Evolutionary conservation across 2,113 vertebrate species (phyloP).

Genomic region (Gallinago paraguaiae): DNA sequence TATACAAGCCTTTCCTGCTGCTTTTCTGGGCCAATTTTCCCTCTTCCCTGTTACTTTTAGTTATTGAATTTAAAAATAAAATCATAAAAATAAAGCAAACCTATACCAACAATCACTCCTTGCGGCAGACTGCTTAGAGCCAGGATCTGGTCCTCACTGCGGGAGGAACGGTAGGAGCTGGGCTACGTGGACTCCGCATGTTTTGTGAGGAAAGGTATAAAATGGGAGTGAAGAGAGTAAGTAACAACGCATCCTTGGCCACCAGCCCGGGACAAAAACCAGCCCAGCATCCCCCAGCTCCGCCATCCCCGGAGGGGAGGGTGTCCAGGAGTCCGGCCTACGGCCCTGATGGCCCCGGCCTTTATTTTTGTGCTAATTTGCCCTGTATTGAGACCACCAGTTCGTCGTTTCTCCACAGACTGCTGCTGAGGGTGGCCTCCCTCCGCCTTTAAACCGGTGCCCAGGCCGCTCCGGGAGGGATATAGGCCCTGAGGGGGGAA

Average conservation of each 20-base stretch:
- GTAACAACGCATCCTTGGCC: rapidly evolving
- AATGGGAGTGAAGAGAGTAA: rapidly evolving
- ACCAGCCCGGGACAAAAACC: neutral
- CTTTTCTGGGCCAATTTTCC: neutral
- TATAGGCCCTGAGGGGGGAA: too few species aligned
- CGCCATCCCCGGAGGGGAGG: neutral
- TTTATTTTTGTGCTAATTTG: too few species aligned
- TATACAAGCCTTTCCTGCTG: neutral
- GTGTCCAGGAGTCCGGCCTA: too few species aligned
- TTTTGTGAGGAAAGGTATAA: neutral
- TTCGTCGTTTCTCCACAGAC: neutral
- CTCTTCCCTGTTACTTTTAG: neutral
- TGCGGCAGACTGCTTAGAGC: rapidly evolving
- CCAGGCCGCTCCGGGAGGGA: neutral
- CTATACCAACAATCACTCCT: rapidly evolving
- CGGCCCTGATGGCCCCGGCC: too few species aligned
- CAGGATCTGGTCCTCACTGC: neutral
- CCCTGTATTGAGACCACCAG: rapidly evolving
- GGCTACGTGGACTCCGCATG: rapidly evolving
- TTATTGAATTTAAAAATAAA: neutral
- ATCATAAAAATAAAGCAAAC: neutral
- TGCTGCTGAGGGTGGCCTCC: too few species aligned
- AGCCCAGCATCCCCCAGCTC: rapidly evolving
- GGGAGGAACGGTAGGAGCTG: rapidly evolving
- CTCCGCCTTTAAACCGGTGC: too few species aligned